A percentile compares a stretch with the other conserved stretches of the same genome.
phyloP scores from a whole-genome alignment of 2,888 invertebrate genomes.

The Harpagoxenus sublaevis region DNA sequence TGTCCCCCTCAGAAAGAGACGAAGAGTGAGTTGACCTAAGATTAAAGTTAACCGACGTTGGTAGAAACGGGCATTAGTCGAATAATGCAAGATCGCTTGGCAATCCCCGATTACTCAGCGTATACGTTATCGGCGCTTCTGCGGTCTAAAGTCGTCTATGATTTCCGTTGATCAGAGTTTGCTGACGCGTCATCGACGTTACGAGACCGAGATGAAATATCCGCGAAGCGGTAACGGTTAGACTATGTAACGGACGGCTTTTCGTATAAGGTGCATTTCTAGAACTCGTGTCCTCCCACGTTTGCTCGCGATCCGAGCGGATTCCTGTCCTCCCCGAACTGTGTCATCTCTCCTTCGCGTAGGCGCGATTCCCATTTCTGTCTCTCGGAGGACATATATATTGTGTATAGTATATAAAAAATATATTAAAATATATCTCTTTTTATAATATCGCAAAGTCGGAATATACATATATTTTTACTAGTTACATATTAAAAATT shows the following conservation, averaged over 20 bases:
- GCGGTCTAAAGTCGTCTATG: neutral
- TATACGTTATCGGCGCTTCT: neutral
- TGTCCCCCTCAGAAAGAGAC: too few relatives aligned
- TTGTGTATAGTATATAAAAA: neutral
- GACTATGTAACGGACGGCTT: neutral
- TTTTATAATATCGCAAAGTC: neutral
- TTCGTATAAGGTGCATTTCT: neutral
- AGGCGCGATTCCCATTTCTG: slow-evolving; percentile 1
- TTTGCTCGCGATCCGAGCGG: neutral
- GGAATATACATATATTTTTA: neutral
- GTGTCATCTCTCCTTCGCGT: slow-evolving; percentile 19
- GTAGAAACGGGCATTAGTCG: neutral
- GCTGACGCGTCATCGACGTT: neutral
- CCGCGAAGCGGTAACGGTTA: neutral
- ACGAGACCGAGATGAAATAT: neutral
- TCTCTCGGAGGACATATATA: neutral
- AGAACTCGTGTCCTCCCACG: neutral
- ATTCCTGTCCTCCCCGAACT: slow-evolving; percentile 1
- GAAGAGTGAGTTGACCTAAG: too few relatives aligned
- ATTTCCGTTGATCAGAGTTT: neutral
- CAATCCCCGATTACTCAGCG: neutral
- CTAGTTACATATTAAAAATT: neutral
- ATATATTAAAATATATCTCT: too few relatives aligned
- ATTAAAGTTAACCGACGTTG: too few relatives aligned
- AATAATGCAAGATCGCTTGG: neutral